Evolutionary conservation across 2,113 vertebrate genomes (phyloP), one percentile per base, ranked within the genome.

Genomic region (Climacteris rufus): DNA sequence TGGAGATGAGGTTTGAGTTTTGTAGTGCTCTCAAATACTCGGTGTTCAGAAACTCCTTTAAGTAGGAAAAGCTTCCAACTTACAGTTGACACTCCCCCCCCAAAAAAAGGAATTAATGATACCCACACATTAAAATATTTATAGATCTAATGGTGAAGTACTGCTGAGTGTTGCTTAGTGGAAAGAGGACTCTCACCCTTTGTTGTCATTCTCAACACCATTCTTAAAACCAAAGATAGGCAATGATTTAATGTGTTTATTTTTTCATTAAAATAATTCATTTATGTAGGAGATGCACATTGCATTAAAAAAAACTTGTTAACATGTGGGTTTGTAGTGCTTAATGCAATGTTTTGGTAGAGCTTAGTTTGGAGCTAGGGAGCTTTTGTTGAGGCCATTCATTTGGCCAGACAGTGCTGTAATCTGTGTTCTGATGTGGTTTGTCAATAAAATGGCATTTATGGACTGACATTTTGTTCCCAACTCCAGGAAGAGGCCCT

Each of bases 401-500:
- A 54, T 61, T 53, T 92, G 80, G 39, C 69, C 83, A 92, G 83
- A 84, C 44, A 15, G 1, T 83, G 56, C 74, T 96, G 64, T 96
- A 70, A 57, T 84, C 47, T 95, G 35, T 94, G n/a, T 93, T 92
- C 68, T 95, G 61, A 75, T 92, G 76, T 5, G 2, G 20, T 53
- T 68, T 18, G 21, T 84, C 42, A 61, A 23, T 97, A 54, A 64
- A 50, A 31, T 30, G 49, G 42, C 53, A 40, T 47, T 90, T 90
- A 94, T 14, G 70, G 50, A 37, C 47, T 59, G 60, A 49, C 18
- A 1, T 64, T 83, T 53, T 89, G 54, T 95, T 90, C 75, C 80
- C 68, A 47, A 72, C 72, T 91, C 70, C 47, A 98, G 98, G 98
- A 98, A 89, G 98, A 98, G 96, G 98, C 98, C 63, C 85, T 98